These are phyloP conservation scores for Pseudococcus jackbeardsleyi DNA, from an alignment of 2,888 invertebrate genomes.

Conservation along the genomic window DNA sequence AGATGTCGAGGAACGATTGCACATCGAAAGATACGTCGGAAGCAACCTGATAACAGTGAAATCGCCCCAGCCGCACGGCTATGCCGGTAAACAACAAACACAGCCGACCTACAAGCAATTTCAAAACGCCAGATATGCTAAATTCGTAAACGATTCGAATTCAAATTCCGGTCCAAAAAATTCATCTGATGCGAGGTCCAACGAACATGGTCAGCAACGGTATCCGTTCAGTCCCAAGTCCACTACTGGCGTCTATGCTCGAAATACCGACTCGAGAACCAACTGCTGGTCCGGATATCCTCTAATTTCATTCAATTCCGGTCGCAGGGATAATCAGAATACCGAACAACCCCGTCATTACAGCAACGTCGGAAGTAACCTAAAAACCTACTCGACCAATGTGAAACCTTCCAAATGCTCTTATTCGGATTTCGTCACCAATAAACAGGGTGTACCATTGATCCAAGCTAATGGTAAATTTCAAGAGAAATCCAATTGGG, in stretches of 20 bases:
- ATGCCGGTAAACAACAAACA: conserved; percentile 1
- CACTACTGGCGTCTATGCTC: background rate
- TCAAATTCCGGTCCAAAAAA: background rate
- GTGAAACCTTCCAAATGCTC: conserved; percentile 71
- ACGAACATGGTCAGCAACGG: background rate
- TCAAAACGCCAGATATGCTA: conserved; percentile 10
- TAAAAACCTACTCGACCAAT: conserved; percentile 68
- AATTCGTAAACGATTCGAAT: background rate
- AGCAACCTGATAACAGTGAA: conserved; percentile 74
- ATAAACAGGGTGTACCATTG: conserved; percentile 88
- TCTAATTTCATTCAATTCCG: conserved; percentile 56
- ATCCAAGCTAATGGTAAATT: conserved; percentile 76
- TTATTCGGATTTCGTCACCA: conserved; percentile 83
- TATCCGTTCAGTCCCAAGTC: conserved; percentile 20
- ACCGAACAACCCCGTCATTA: conserved; percentile 62
- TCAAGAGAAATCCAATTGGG: conserved; percentile 14
- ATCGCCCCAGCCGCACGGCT: conserved; percentile 65
- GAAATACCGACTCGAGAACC: conserved; percentile 38
- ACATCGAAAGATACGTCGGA: conserved; percentile 77
- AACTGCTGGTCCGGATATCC: conserved; percentile 62
- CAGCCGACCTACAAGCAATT: background rate
- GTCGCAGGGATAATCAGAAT: conserved; percentile 18
- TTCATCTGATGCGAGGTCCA: background rate
- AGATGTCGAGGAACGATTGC: conserved; percentile 67
- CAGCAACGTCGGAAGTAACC: conserved; percentile 68